Conservation (phyloP, 1,140 invertebrate genomes). For the Caenorhabditis latens region DNA sequence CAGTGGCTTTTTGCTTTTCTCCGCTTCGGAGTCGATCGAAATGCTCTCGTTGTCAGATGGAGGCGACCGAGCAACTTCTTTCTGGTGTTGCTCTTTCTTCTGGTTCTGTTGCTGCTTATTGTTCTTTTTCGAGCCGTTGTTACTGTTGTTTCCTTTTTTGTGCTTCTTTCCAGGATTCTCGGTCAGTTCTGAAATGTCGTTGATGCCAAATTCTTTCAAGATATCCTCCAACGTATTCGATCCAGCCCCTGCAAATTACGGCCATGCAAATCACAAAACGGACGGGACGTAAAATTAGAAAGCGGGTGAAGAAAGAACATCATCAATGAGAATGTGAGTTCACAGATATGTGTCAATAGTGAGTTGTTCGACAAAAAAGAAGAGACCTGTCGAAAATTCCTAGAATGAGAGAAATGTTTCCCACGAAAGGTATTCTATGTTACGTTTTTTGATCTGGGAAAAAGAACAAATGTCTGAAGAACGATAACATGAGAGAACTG, state of each 20-base stretch:
- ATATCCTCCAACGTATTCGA: background rate
- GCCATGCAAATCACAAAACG: constrained; percentile 41
- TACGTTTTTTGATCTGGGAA: background rate
- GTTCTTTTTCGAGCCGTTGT: background rate
- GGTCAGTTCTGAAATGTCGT: constrained; percentile 19
- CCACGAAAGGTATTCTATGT: no score
- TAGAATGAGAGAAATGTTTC: no score
- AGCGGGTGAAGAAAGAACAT: background rate
- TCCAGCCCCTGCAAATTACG: background rate
- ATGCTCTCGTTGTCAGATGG: background rate
- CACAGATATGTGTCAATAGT: no score
- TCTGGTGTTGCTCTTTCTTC: background rate
- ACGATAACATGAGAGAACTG: background rate
- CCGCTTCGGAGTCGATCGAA: background rate
- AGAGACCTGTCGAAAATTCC: no score
- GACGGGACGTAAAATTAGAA: background rate
- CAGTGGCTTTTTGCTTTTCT: background rate
- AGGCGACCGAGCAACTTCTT: background rate
- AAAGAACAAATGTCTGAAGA: background rate
- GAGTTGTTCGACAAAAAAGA: no score
- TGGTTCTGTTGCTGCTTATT: constrained; percentile 14
- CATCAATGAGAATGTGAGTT: no score
- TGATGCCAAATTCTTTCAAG: constrained; percentile 40
- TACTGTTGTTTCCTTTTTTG: background rate
- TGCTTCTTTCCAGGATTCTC: background rate